Evolutionary conservation across 2,797 vertebrate species (phyloP), one percentile per base, ranked within the genome.

Genomic region (Takifugu rubripes): DNA sequence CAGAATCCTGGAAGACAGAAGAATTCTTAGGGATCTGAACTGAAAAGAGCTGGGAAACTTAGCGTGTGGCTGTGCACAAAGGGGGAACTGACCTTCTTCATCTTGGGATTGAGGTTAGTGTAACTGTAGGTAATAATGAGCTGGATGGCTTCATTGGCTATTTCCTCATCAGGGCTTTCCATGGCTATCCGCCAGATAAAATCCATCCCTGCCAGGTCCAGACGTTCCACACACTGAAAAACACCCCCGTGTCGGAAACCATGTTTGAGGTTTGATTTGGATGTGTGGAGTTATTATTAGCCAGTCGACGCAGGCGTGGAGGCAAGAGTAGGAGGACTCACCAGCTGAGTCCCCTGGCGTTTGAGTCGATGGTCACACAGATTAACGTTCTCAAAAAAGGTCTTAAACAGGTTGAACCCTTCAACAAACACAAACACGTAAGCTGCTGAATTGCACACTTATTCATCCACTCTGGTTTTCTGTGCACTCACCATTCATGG

Each of bases 131-230:
- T 98, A 84, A 99, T 99, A 70, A 99, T 99, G 68, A 99, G 86
- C 47, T 95, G 96, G 79, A 99, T 98, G 62, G 97, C 97, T 91
- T 99, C 97, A 77, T 99, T 98, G 67, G 97, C 97, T 74, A 99
- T 99, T 84, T 99, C 97, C 89, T 99, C 97, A 86, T 99, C 96
- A 16, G 96, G 96, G 68, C 97, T 98, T 82, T 99, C 97, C 94
- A 99, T 98, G 67, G 97, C 95, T 72, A 99, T 97, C 79, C 98
- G 96, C 97, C 97, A 99, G 82, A 99, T 98, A 87, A 99, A 99
- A 87, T 99, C 97, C 97, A 99, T 98, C 71, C 97, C 97, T 61
- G 95, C 90, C 79, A 99, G 89, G 85, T 99, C 97, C 75, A 98
- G 89, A 62, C 98, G 97, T 84, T 99, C 97, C 68, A 99, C 97